Evolutionary conservation across 2,888 invertebrate genomes (phyloP).

Genomic region (Xanthia icteritia): DNA sequence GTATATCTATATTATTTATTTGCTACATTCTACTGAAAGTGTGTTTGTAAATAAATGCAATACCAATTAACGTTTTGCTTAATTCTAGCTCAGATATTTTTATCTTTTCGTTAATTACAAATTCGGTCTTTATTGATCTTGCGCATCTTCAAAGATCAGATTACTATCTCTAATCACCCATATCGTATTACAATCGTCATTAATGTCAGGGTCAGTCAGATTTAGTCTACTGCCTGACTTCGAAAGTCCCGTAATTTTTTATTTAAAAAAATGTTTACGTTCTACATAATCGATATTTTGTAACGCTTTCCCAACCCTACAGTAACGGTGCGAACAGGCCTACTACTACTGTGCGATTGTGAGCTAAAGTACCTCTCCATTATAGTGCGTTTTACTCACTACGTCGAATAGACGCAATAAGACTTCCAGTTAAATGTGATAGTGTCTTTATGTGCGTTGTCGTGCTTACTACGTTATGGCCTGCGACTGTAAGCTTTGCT

Average conservation of each 20-base stretch:
- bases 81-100: background rate
- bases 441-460: conserved; percentile 18
- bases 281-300: background rate
- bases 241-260: background rate
- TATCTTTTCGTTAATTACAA: background rate
- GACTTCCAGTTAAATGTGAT: conserved; percentile 14
- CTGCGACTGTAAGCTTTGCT: background rate
- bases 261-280: background rate
- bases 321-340: conserved; percentile 54
- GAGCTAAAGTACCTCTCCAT: conserved; percentile 46
- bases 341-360: conserved; percentile 53
- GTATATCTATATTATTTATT: background rate
- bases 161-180: conserved; percentile 15
- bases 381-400: conserved; percentile 40
- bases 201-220: conserved; percentile 31
- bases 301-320: conserved; percentile 39
- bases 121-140: conserved; percentile 22
- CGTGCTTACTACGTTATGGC: conserved; percentile 6
- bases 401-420: conserved; percentile 20
- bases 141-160: conserved; percentile 32
- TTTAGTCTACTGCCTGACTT: conserved; percentile 1
- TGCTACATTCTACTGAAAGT: background rate
- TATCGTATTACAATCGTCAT: conserved; percentile 10
- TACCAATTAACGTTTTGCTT: background rate
- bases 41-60: background rate